Conservation (phyloP, 2,888 invertebrate species). For the Limnephilus auricula region DNA sequence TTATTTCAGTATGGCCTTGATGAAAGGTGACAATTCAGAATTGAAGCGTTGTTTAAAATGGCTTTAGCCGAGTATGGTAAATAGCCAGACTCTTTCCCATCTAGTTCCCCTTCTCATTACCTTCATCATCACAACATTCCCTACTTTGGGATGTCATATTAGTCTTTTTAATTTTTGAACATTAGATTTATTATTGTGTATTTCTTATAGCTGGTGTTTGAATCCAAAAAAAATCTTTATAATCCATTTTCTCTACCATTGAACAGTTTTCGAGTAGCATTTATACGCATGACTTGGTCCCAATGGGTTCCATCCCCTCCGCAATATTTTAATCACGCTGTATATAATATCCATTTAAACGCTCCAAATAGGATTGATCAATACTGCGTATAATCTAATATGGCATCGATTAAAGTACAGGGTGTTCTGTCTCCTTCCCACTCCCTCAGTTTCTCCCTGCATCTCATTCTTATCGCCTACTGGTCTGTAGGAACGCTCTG, state of each 20-base stretch:
- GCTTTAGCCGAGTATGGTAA: too few relatives aligned
- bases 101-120: too few relatives aligned
- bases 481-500: background rate
- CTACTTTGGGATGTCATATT: too few relatives aligned
- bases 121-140: too few relatives aligned
- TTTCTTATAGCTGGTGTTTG: background rate
- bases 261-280: constrained; percentile 30
- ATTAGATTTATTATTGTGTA: too few relatives aligned
- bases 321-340: constrained; percentile 52
- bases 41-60: too few relatives aligned
- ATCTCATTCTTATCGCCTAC: background rate
- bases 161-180: too few relatives aligned
- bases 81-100: too few relatives aligned
- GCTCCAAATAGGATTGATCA: constrained; percentile 61
- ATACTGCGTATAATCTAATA: constrained; percentile 62
- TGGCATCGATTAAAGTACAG: constrained; percentile 27
- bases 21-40: too few relatives aligned
- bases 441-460: background rate
- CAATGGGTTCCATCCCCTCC: constrained; percentile 21
- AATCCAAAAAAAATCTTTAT: background rate
- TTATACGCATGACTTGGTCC: constrained; percentile 21
- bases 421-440: background rate
- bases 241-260: background rate
- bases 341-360: constrained; percentile 60
- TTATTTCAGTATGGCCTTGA: too few relatives aligned